These are phyloP conservation scores for Ametastegia equiseti DNA, from an alignment of 2,888 invertebrate species.

Conservation along the genomic window DNA sequence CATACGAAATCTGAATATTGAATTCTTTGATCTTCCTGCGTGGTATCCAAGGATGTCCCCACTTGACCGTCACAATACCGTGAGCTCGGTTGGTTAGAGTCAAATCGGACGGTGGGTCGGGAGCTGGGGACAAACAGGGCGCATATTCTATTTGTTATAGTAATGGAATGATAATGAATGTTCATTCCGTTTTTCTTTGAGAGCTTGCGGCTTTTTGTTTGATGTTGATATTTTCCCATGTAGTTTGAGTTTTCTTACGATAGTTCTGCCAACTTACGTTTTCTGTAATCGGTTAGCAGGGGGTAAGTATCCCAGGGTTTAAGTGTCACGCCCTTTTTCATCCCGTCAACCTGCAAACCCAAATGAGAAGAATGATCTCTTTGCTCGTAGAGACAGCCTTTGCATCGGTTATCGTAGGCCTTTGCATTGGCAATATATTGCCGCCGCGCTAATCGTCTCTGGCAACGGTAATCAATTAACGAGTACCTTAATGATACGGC, in stretches of 20 bases:
- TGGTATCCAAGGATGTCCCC: background rate
- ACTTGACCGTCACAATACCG: background rate
- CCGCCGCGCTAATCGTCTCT: no score
- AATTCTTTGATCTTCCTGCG: conserved; percentile 6
- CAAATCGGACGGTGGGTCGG: background rate
- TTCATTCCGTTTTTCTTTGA: no score
- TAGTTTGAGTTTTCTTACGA: background rate
- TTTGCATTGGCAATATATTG: background rate
- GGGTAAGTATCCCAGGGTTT: background rate
- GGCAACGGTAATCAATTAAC: background rate
- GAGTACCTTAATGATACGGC: background rate
- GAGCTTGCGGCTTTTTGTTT: background rate
- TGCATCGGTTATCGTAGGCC: background rate
- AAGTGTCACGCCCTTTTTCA: background rate
- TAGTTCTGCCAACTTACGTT: background rate
- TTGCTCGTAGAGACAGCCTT: background rate
- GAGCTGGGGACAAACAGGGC: background rate
- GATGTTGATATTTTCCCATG: background rate
- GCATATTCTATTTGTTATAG: background rate
- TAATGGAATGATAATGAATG: background rate
- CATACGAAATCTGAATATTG: no score
- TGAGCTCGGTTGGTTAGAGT: background rate
- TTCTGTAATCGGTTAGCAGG: background rate
- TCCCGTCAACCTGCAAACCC: background rate
- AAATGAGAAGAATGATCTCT: background rate